phyloP scores from a whole-genome alignment of 2,888 invertebrate species.

The Peribatodes rhomboidaria region DNA sequence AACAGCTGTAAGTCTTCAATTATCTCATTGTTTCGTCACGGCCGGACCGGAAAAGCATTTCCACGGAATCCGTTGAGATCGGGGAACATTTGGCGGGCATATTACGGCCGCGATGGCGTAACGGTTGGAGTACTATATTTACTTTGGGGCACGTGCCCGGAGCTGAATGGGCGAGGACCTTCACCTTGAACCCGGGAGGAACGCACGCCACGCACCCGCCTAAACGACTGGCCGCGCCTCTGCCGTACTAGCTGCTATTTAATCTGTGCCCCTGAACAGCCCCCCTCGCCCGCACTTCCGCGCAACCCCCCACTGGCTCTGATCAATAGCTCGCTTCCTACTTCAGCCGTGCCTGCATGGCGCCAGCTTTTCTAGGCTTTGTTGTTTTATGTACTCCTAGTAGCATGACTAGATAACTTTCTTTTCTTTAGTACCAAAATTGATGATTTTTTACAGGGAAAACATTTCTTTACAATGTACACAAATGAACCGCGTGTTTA shows the following conservation, averaged over 20 bases:
- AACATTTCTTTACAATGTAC: too few relatives aligned
- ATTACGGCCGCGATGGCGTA: conserved; percentile 69
- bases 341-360: conserved; percentile 62
- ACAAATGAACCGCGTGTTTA: too few relatives aligned
- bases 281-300: conserved; percentile 45
- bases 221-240: conserved; percentile 71
- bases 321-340: conserved; percentile 74
- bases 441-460: too few relatives aligned
- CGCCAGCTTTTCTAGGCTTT: conserved; percentile 41
- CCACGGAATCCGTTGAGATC: conserved; percentile 30
- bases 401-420: conserved; percentile 3
- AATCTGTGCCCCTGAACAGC: conserved; percentile 42
- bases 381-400: conserved; percentile 23
- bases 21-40: conserved; percentile 25
- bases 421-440: not conserved
- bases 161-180: conserved; percentile 82
- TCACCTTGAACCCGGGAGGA: conserved; percentile 82
- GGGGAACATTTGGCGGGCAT: conserved; percentile 55
- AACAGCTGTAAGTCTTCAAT: conserved; percentile 23
- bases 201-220: conserved; percentile 80
- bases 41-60: conserved; percentile 30
- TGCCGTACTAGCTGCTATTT: conserved; percentile 43
- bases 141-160: conserved; percentile 83
- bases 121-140: conserved; percentile 80
- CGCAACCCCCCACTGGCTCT: conserved; percentile 45